phyloP scores from a whole-genome alignment of 2,888 invertebrate genomes.

The Oeneis ivallda region DNA sequence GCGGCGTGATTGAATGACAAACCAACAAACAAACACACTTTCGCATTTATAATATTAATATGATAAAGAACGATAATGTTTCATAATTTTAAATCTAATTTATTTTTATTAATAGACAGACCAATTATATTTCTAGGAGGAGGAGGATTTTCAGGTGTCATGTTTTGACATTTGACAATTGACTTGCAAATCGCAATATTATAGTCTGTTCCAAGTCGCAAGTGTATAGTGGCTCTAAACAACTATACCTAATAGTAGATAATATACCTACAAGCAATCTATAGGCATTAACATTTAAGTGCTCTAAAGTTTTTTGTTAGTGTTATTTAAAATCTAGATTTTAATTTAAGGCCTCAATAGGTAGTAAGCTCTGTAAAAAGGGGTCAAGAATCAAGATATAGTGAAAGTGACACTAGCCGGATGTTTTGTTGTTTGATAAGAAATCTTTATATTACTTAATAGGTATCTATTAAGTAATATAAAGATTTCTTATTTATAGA shows the following conservation, averaged over 20 bases:
- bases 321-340: slow-evolving; percentile 15
- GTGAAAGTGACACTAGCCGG: slow-evolving; percentile 18
- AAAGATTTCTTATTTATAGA: background rate
- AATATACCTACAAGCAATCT: background rate
- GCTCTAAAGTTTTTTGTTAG: background rate
- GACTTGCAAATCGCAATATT: no score
- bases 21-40: no score
- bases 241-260: background rate
- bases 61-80: no score
- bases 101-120: no score
- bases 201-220: background rate
- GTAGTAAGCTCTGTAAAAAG: slow-evolving; percentile 7
- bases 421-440: background rate
- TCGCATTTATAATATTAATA: no score
- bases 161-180: no score
- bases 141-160: no score
- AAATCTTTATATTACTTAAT: no score
- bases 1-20: no score
- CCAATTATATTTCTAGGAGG: no score
- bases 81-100: no score
- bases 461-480: background rate
- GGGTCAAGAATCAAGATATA: slow-evolving; percentile 14
- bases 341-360: slow-evolving; percentile 15
- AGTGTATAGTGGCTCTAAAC: background rate
- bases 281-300: background rate